phyloP scores from a whole-genome alignment of 2,113 vertebrate species.

The Larimichthys polyactis region DNA sequence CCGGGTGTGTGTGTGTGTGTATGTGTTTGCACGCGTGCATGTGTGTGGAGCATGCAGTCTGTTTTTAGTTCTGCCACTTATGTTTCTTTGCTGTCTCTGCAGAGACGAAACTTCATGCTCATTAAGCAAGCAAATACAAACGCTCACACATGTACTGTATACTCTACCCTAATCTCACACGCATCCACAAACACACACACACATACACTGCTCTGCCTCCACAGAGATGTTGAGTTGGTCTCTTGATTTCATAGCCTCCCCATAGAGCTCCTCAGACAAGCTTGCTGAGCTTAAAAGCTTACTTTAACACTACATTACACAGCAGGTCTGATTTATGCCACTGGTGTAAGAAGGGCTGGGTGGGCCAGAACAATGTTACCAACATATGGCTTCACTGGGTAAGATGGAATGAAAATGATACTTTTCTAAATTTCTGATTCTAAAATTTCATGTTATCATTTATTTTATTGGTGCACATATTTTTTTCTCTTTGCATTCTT shows the following conservation, averaged over 20 bases:
- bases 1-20: constrained; percentile 43
- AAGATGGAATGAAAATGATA: constrained; percentile 46
- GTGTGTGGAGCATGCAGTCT: constrained; percentile 31
- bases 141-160: constrained; percentile 45
- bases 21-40: neutral
- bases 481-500: constrained; percentile 34
- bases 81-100: constrained; percentile 51
- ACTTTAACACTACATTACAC: constrained; percentile 65
- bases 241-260: constrained; percentile 48
- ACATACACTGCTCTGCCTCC: neutral
- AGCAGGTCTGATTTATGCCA: constrained; percentile 62
- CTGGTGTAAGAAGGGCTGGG: constrained; percentile 44
- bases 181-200: neutral
- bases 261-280: constrained; percentile 52
- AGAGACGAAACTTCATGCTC: constrained; percentile 65
- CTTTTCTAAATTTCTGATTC: constrained; percentile 36
- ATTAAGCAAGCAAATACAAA: constrained; percentile 64
- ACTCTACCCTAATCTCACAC: constrained; percentile 26
- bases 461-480: constrained; percentile 27
- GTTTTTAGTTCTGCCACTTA: constrained; percentile 76
- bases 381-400: neutral
- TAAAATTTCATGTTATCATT: constrained; percentile 22
- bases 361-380: constrained; percentile 44
- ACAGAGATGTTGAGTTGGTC: constrained; percentile 21
- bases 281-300: constrained; percentile 67